A percentile compares a stretch with the other conserved stretches of the same genome.
Conservation (phyloP, 2,888 invertebrate species). For the Cremastinae sp. region DNA sequence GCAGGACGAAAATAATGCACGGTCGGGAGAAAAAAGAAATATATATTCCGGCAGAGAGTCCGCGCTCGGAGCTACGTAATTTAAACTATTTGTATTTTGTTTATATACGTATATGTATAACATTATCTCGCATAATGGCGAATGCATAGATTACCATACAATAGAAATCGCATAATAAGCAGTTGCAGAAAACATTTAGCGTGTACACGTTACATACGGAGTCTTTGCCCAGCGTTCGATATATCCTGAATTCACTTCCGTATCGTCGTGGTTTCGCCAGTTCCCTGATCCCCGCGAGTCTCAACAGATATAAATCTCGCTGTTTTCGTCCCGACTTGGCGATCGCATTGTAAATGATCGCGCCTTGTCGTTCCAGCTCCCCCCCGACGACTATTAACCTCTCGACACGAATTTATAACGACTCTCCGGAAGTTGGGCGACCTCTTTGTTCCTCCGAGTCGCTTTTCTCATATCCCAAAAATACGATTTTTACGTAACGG, state of each 20-base stretch:
- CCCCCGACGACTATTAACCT: constrained; percentile 44
- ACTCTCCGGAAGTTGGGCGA: constrained; percentile 8
- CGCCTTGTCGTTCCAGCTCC: constrained; percentile 33
- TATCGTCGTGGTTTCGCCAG: constrained; percentile 42
- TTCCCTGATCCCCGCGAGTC: background rate
- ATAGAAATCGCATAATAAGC: constrained; percentile 64
- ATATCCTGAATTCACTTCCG: constrained; percentile 53
- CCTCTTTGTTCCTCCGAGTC: too few species aligned
- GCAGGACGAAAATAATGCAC: background rate
- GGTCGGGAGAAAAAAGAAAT: constrained; percentile 4
- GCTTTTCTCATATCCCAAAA: too few species aligned
- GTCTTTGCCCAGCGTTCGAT: constrained; percentile 13
- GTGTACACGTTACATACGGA: constrained; percentile 30
- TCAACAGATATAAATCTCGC: constrained; percentile 13
- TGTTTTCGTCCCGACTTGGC: constrained; percentile 36
- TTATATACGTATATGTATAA: constrained; percentile 47
- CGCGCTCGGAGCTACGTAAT: constrained; percentile 35
- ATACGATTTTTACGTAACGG: too few species aligned
- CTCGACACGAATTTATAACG: constrained; percentile 36
- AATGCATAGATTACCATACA: constrained; percentile 63
- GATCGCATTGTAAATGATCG: constrained; percentile 43
- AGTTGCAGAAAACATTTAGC: constrained; percentile 57
- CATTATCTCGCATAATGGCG: constrained; percentile 42
- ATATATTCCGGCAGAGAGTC: constrained; percentile 1
- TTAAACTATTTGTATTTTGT: constrained; percentile 52